Evolutionary conservation across 2,888 invertebrate species (phyloP).

Genomic region (Erebia ligea): DNA sequence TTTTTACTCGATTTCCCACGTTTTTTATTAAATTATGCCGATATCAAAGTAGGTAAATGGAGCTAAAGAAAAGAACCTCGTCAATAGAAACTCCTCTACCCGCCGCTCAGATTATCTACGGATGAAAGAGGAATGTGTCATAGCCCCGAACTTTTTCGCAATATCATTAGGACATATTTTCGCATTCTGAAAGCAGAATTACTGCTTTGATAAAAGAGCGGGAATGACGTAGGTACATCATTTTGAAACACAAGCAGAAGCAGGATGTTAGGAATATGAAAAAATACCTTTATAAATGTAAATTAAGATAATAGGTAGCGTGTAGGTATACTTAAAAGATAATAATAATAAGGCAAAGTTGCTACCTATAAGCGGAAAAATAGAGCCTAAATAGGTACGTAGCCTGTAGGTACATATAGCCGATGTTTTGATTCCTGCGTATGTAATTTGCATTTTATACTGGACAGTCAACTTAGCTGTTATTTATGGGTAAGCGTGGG

Average conservation of each 20-base stretch:
- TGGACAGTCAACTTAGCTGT: constrained; percentile 11
- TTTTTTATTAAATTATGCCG: no score
- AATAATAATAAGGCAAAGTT: not conserved
- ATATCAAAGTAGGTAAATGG: constrained; percentile 4
- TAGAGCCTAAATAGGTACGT: not conserved
- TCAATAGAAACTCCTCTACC: constrained; percentile 1
- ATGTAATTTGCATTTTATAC: constrained; percentile 8
- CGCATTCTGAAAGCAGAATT: not conserved
- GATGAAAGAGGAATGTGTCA: constrained; percentile 17
- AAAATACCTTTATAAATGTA: no score
- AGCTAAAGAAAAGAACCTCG: not conserved
- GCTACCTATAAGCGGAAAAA: not conserved
- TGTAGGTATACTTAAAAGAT: not conserved
- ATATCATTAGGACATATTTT: constrained; percentile 1
- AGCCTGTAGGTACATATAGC: not conserved
- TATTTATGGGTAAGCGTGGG: constrained; percentile 43
- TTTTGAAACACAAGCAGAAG: no score
- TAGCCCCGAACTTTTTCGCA: not conserved
- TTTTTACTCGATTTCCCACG: no score
- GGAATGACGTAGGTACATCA: not conserved
- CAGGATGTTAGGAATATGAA: no score
- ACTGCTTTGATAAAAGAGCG: not conserved
- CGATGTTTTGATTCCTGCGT: not conserved
- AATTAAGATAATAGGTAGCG: no score
- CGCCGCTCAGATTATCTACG: constrained; percentile 2